A percentile compares a stretch with the other conserved stretches of the same genome.
phyloP scores from a whole-genome alignment of 2,113 vertebrate species.

The Scalopus aquaticus region DNA sequence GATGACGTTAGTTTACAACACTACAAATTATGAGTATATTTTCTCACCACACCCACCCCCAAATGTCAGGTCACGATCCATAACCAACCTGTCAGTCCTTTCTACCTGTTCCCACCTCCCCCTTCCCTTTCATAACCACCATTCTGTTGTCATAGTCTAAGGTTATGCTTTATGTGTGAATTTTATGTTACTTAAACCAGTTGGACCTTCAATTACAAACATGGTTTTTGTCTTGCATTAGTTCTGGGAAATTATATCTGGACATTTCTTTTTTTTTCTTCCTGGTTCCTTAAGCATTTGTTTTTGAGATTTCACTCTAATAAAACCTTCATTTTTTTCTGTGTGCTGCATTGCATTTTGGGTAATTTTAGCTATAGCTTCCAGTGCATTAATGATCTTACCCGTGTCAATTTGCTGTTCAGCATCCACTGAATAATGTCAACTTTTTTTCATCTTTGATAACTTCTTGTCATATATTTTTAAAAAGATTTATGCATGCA shows the following conservation, averaged over 20 bases:
- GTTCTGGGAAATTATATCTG: neutral
- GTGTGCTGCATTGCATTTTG: neutral
- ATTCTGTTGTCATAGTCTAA: too few species aligned
- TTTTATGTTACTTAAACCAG: neutral
- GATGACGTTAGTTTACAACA: too few species aligned
- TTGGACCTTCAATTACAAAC: neutral
- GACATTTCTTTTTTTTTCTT: neutral
- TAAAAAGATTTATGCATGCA: too few species aligned
- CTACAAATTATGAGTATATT: too few species aligned
- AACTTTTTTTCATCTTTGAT: neutral
- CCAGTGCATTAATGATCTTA: neutral
- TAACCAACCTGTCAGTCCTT: too few species aligned
- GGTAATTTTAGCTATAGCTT: neutral
- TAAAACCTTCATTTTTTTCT: neutral
- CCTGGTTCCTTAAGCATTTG: neutral
- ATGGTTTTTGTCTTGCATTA: neutral
- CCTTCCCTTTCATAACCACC: too few species aligned
- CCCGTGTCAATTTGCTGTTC: neutral
- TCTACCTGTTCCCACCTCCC: too few species aligned
- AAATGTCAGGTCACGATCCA: too few species aligned
- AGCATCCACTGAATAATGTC: conserved; percentile 8
- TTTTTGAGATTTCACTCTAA: neutral
- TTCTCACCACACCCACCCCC: too few species aligned
- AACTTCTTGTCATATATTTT: neutral
- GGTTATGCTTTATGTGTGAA: too few species aligned